Evolutionary conservation across 2,113 vertebrate genomes (phyloP), one percentile per base, ranked within the genome.

Genomic region (Zosterops pallidus): DNA sequence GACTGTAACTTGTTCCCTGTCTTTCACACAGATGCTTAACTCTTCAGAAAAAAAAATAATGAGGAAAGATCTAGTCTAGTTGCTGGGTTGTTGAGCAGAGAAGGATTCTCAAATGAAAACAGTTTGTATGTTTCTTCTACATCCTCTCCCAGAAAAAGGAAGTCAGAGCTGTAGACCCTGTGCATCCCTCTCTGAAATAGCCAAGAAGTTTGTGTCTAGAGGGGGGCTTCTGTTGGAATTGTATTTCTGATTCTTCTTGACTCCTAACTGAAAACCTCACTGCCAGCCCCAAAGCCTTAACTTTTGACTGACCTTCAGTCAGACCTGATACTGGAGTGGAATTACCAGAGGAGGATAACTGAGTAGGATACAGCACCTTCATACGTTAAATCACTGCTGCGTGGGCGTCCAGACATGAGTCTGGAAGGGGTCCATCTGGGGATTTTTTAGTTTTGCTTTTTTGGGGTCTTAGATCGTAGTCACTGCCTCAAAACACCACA

Each of bases 301-400:
- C 83, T 88, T 88, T 74, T 20, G 1, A 71, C 41, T 80, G 88
- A 93, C 88, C 94, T 93, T 90, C 90, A 88, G 42, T 76, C 56
- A 71, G 77, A 82, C 33, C 56, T 89, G 77, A 56, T 47, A n/a
- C 75, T 12, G 59, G 42, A 75, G 25, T 39, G 42, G 64, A 87
- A 95, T 91, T 78, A 83, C 60, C 81, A 75, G 87, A 42, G 31
- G 33, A 86, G 39, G 62, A 20, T 8, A 95, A 77, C 39, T 35
- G 59, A 93, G 53, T 25, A 65, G 53, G 75, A 85, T 24, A 65
- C 59, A 76, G 71, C n/a, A 93, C 79, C 88, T 83, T 70, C 53
- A 9, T 11, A 72, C 0, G 0, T 63, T 87, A 89, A 86, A 87
- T 82, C 41, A 57, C 70, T 65, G 49, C 22, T 91, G 55, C 0